Conservation (phyloP, 2,888 invertebrate species). For the Andrena minutula region DNA sequence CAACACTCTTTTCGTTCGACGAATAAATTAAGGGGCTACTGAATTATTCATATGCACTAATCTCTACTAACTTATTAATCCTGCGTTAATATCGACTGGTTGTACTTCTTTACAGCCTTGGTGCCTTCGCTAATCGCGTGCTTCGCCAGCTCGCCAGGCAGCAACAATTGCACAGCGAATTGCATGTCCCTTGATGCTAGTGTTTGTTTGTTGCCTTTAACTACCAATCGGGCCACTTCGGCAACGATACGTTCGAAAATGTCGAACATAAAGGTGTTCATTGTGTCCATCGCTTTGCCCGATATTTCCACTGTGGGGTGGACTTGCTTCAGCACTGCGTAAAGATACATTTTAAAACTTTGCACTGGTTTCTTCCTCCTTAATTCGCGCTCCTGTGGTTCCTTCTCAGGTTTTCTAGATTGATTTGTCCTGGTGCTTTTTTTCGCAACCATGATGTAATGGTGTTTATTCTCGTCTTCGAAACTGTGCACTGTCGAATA, state of each 20-base stretch:
- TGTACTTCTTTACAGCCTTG: neutral
- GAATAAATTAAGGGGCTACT: too few relatives aligned
- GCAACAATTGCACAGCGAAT: neutral
- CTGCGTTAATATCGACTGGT: too few relatives aligned
- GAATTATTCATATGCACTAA: too few relatives aligned
- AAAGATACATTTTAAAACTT: neutral
- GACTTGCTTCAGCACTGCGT: neutral
- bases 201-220: fast-evolving
- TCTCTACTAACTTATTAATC: neutral
- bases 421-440: neutral
- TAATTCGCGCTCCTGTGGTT: fast-evolving
- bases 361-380: neutral
- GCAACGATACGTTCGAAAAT: neutral
- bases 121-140: neutral
- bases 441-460: too few relatives aligned
- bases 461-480: neutral
- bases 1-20: too few relatives aligned
- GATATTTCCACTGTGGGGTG: neutral
- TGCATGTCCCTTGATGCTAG: neutral
- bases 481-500: too few relatives aligned
- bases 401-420: too few relatives aligned
- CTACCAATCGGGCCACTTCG: neutral
- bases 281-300: neutral
- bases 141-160: constrained; percentile 2
- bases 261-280: neutral